A percentile compares a stretch with the other conserved stretches of the same genome.
phyloP scores from a whole-genome alignment of 2,797 vertebrate genomes.

The Heliangelus exortis region DNA sequence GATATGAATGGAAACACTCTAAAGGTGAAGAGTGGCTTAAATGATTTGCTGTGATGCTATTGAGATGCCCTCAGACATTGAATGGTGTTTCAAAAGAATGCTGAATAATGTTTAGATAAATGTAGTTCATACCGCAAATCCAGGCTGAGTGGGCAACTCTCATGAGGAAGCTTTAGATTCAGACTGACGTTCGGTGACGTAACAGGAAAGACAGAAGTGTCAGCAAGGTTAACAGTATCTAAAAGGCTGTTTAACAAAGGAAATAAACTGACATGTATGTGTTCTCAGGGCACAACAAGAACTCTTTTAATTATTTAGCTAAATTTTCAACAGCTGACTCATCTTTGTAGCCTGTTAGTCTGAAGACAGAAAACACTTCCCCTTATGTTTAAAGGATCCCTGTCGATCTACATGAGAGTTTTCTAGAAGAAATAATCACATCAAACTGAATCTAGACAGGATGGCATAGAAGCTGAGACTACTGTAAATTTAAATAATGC shows the following conservation, averaged over 20 bases:
- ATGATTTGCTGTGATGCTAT: not conserved
- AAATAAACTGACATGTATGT: not conserved
- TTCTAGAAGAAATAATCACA: not conserved
- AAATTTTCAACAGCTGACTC: constrained; percentile 5
- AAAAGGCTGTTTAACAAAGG: not conserved
- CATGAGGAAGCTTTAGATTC: not conserved
- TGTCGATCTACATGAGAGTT: not conserved
- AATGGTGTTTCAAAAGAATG: not conserved
- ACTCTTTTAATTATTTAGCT: not conserved
- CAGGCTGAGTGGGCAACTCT: not conserved
- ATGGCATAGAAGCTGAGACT: not conserved
- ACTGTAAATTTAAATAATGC: not conserved
- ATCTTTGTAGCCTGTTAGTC: not conserved
- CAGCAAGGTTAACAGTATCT: not conserved
- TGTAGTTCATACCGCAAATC: not conserved
- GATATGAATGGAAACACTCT: not conserved
- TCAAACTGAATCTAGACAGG: not conserved
- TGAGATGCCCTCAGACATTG: not conserved
- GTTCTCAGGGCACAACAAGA: not conserved
- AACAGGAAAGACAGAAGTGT: not conserved
- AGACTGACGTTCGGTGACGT: accelerated
- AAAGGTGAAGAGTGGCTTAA: not conserved
- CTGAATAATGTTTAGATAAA: not conserved
- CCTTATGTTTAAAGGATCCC: not conserved
- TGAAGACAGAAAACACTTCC: not conserved